Percentiles rank a stretch among this genome's conserved stretches.
Evolutionary conservation across 2,888 invertebrate species (phyloP).

Genomic region (Andrena bucephala): DNA sequence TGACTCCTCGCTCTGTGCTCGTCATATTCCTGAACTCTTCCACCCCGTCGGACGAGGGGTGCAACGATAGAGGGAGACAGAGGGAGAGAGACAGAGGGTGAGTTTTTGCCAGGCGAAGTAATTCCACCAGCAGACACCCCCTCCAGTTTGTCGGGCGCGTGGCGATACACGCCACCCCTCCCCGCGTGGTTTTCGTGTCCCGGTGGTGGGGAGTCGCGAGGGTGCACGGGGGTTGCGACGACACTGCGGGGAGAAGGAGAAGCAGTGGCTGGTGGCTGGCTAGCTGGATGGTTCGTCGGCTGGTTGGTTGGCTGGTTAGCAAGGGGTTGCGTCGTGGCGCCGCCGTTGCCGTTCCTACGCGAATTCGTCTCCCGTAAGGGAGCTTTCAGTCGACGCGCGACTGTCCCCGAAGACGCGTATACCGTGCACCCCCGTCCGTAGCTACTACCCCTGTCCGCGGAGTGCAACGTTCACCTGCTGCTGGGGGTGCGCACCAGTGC

Average conservation of each 20-base stretch:
- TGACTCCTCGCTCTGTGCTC: constrained; percentile 18
- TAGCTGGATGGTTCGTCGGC: constrained; percentile 60
- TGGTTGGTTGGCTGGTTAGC: constrained; percentile 62
- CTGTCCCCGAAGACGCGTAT: constrained; percentile 56
- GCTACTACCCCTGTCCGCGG: constrained; percentile 11
- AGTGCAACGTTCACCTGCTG: constrained; percentile 2
- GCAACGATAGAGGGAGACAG: constrained; percentile 11
- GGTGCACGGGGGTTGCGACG: constrained; percentile 62
- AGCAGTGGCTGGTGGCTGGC: constrained; percentile 50
- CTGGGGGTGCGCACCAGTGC: constrained; percentile 31
- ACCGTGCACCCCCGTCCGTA: constrained; percentile 24
- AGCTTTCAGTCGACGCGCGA: constrained; percentile 80
- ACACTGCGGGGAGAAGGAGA: constrained; percentile 49
- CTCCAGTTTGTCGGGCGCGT: constrained; percentile 75
- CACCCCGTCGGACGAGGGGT: constrained; percentile 21
- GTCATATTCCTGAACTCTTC: constrained; percentile 57
- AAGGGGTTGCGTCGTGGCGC: constrained; percentile 75
- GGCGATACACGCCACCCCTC: constrained; percentile 72
- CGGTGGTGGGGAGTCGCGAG: constrained; percentile 50
- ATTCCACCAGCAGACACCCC: constrained; percentile 79
- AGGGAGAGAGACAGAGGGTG: constrained; percentile 30
- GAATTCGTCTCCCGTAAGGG: constrained; percentile 71
- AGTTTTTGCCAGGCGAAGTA: constrained; percentile 75
- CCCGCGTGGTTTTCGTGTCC: constrained; percentile 47
- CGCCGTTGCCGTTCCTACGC: constrained; percentile 73